Evolutionary conservation across 2,113 vertebrate genomes (phyloP).

Genomic region (Dasyornis broadbenti): DNA sequence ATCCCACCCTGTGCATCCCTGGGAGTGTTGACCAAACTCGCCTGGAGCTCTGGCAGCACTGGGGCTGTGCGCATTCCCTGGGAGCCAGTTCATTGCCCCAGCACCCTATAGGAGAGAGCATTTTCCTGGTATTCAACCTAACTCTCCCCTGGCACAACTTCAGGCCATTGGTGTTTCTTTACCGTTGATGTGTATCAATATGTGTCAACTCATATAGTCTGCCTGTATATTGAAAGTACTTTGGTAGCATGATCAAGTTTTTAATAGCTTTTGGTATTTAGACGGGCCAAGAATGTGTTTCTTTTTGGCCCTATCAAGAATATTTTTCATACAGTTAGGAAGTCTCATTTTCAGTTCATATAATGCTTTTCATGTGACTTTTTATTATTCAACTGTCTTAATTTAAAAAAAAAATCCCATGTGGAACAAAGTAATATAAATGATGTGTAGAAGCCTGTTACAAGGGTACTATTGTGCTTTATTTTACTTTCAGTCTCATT

Average conservation of each 20-base stretch:
- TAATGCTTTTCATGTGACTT: background rate
- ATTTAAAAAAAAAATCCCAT: background rate
- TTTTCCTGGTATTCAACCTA: rapidly evolving
- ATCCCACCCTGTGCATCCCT: background rate
- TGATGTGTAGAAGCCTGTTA: background rate
- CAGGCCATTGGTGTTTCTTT: background rate
- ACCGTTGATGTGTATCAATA: rapidly evolving
- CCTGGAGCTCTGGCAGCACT: background rate
- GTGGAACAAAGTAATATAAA: background rate
- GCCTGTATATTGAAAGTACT: background rate
- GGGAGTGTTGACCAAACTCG: rapidly evolving
- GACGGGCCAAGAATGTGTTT: background rate
- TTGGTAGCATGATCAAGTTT: background rate
- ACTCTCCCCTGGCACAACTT: rapidly evolving
- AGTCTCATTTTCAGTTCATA: background rate
- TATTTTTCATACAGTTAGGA: background rate
- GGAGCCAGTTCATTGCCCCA: background rate
- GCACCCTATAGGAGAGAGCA: background rate
- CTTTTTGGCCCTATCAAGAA: background rate
- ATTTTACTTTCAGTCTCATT: background rate
- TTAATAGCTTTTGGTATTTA: background rate
- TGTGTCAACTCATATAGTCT: background rate
- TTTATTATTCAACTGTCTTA: background rate
- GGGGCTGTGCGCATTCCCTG: background rate
- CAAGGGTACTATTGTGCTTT: background rate